Base-by-base conservation (phyloP, 2,888 invertebrate genomes). In the Agrenia bidenticulata region DNA sequence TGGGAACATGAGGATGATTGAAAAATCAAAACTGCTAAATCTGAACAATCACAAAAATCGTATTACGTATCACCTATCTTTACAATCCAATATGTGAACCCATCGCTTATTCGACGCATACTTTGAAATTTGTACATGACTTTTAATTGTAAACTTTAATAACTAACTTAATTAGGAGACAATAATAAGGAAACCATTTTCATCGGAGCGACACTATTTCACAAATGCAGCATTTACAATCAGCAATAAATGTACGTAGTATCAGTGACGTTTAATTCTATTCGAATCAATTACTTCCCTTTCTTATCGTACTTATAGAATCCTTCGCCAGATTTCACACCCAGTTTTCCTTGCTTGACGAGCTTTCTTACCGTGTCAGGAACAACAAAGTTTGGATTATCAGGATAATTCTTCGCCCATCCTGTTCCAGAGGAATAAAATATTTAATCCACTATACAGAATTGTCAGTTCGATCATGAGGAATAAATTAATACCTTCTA, bases 321-420 rank as follows among this genome's bases (percentile, higher is more conserved):
- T 27, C 85, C 85, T 77, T 84, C 82, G 26, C 85, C 85, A 24
- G 81, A 77, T 75, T 86, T 86, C 55, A 78, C 77, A 1, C 85
- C 85, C 1, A 83, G 73, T 77, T 84, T 85, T 19, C 84, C 84
- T 66, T 84, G 83, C 9, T 77, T 76, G 2, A 86, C 84, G 68
- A 85, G 77, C 75, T 83, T 81, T 72, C 83, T 79, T 53, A 85
- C 70, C 45, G 69, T 56, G n/a, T 62, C 50, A 2, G 75, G 75
- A 1, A 70, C 64, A 21, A 67, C 57, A 39, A 71, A 75, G 13
- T 23, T 57, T 0, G 81, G 79, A 72, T 83, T 80, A 21, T 82
- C 79, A 21, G 84, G 84, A 74, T 79, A 82, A 53, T 79, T 79
- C 73, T 82, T 77, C 56, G 79, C 77, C 84, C 84, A 85, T 7